Conservation (phyloP, 2,113 vertebrate species). For the Damaliscus lunatus region DNA sequence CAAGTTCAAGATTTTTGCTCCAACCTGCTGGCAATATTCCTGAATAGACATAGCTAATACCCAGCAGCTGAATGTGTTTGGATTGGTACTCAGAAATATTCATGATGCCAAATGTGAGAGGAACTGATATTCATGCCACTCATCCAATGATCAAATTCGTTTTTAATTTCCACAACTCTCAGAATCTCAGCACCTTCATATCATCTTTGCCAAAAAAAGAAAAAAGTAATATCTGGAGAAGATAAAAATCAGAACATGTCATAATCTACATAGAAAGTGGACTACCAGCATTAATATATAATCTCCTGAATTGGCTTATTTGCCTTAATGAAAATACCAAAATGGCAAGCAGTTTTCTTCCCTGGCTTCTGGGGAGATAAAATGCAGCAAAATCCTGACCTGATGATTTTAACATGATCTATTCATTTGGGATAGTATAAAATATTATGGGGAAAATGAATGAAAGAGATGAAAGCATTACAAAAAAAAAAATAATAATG, state of each 20-base stretch:
- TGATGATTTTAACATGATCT: constrained; percentile 49
- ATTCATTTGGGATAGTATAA: constrained; percentile 3
- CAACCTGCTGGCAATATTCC: constrained; percentile 30
- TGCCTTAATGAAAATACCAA: constrained; percentile 37
- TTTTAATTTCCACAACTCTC: constrained; percentile 23
- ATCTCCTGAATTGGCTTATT: neutral
- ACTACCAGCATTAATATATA: neutral
- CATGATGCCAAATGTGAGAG: constrained; percentile 23
- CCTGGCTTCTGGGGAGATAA: constrained; percentile 60
- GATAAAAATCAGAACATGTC: constrained; percentile 27
- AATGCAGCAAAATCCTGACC: constrained; percentile 54
- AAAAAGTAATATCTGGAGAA: neutral
- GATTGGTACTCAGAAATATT: constrained; percentile 50
- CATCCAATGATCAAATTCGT: constrained; percentile 42
- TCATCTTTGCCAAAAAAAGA: neutral
- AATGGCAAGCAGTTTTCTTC: neutral
- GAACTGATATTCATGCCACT: constrained; percentile 14
- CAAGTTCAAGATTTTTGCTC: constrained; percentile 18
- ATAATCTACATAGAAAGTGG: neutral
- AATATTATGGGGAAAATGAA: neutral
- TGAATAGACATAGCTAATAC: constrained; percentile 31
- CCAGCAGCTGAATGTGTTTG: constrained; percentile 40
- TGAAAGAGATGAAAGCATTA: neutral
- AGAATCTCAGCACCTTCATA: neutral
- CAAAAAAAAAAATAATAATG: neutral